phyloP scores from a whole-genome alignment of 2,797 vertebrate genomes.

The Crocodylus rhombifer region DNA sequence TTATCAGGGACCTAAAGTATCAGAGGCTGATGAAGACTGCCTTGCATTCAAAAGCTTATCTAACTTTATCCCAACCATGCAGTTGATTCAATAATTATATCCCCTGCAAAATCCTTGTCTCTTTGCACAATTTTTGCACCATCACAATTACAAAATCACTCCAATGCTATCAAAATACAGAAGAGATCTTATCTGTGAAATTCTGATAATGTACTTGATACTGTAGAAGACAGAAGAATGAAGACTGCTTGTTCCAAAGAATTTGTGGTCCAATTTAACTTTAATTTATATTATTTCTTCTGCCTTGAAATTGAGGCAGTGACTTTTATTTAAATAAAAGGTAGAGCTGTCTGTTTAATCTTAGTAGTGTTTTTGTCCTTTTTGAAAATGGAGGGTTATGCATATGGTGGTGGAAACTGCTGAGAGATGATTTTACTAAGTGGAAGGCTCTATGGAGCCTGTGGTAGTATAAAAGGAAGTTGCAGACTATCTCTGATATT shows the following conservation, averaged over 20 bases:
- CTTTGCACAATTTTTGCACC: no score
- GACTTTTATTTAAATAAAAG: no score
- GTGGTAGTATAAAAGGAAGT: not conserved
- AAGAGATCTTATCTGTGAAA: not conserved
- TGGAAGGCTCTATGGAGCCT: not conserved
- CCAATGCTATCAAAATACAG: no score
- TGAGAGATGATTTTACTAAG: fast-evolving
- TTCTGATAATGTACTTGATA: not conserved
- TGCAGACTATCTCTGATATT: not conserved
- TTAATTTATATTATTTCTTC: not conserved
- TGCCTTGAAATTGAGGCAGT: no score
- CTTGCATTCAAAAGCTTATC: no score
- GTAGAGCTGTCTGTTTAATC: no score
- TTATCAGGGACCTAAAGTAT: no score
- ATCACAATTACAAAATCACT: no score
- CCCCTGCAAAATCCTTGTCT: no score
- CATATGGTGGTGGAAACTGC: not conserved
- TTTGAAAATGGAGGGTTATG: not conserved
- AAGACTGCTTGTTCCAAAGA: not conserved
- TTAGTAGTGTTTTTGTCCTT: not conserved
- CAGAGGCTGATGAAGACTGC: no score
- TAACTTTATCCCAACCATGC: no score
- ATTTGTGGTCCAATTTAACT: not conserved
- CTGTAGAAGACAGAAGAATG: not conserved
- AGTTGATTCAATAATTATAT: no score